Percentiles rank a stretch among this genome's conserved stretches.
Conservation (phyloP, 2,797 vertebrate species). For the Cynodonichthys magdalenae region DNA sequence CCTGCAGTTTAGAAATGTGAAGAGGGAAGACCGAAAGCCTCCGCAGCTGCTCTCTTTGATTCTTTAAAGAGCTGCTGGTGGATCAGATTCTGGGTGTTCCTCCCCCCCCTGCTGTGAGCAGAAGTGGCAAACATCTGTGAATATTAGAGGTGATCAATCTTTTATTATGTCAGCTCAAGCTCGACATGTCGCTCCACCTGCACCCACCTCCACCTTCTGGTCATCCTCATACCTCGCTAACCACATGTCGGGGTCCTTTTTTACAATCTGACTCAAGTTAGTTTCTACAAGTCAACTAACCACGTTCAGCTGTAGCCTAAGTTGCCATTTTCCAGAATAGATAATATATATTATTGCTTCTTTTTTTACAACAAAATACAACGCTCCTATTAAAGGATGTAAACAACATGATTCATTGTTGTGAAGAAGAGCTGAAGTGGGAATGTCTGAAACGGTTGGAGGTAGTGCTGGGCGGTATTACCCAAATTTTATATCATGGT, state of each 20-base stretch:
- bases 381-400: too few relatives aligned
- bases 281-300: too few relatives aligned
- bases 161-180: conserved; percentile 64
- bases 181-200: conserved; percentile 22
- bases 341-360: too few relatives aligned
- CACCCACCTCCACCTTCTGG: conserved; percentile 8
- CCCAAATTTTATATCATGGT: too few relatives aligned
- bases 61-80: conserved; percentile 30
- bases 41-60: conserved; percentile 53
- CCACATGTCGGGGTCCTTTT: conserved; percentile 12
- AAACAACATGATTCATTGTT: too few relatives aligned
- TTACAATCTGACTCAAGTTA: not conserved
- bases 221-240: conserved; percentile 15
- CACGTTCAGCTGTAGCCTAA: too few relatives aligned
- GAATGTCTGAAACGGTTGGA: too few relatives aligned
- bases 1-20: conserved; percentile 31
- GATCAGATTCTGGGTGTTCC: conserved; percentile 28
- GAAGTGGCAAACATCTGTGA: conserved; percentile 73
- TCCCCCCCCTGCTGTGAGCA: conserved; percentile 34
- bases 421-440: too few relatives aligned
- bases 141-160: conserved; percentile 77
- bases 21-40: conserved; percentile 25
- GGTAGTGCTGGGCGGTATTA: too few relatives aligned
- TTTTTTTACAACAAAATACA: too few relatives aligned
- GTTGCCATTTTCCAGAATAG: too few relatives aligned